Base-by-base conservation (phyloP, 2,888 invertebrate species). In the Drosophila kambysellisi region DNA sequence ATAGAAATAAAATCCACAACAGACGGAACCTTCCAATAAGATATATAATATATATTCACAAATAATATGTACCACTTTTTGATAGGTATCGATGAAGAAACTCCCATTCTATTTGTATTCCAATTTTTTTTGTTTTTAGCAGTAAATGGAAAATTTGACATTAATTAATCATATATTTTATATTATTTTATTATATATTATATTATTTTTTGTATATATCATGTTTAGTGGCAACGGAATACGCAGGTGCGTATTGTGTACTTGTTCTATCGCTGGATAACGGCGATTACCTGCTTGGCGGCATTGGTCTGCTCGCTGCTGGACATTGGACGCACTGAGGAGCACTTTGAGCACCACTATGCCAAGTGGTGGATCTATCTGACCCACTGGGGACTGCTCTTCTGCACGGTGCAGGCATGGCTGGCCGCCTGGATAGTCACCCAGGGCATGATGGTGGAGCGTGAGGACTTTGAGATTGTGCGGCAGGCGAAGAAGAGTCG, bases 361-460 rank as follows among this genome's bases (percentile, higher is more conserved):
- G 93, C 93, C 74, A 93, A 93, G 82, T 93, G 93, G 93, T 93
- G 93, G 93, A 93, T 93, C 66, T 93, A 93, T 74, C 76, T 93
- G 70, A 93, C 93, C 63, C 93, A 93, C 76, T 93, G 93, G 93
- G 93, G 93, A 1, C 81, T 93, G 60, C 83, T 93, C 41, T 92
- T 92, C 41, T 93, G 93, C 76, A 92, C 93, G 4, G 83, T 91
- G 11, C 93, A 93, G 79, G 93, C 93, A 33, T 93, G 93, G 93
- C 81, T 93, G 61, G 93, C 92, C 50, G 93, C 93, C 35, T 93
- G 93, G 93, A 93, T 93, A 76, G 93, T 93, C 15, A 93, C 93
- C 65, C 93, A 93, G 76, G 93, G 93, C 29, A 92, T 93, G 92
- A 93, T 93, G 93, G 93, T 93, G 68, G 93, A 93, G 70, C 92